Base-by-base conservation (phyloP, 2,888 invertebrate genomes). In the Thymelicus acteon region DNA sequence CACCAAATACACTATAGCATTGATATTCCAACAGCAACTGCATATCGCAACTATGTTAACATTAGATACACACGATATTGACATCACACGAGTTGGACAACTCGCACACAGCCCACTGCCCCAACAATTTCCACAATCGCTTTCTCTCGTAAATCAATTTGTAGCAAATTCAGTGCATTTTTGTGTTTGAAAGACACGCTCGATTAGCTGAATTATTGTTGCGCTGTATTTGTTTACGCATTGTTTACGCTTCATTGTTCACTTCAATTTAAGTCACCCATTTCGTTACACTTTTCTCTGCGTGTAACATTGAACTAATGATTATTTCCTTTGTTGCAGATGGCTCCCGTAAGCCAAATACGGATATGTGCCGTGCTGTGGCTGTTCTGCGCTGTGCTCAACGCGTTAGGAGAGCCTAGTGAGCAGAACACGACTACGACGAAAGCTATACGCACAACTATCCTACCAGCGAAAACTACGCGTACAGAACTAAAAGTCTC, bases 401-500 rank as follows among this genome's bases (percentile, higher is more conserved):
- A 75, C 73, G 78, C 84, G 13, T 67, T 73, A 65, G 84, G 86
- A 37, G 88, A 90, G 19, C 72, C 82, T 52, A 77, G 79, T 74
- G 92, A 93, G 67, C 68, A 68, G 61, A 87, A 88, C 72, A 90
- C 89, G 79, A 87, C 85, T n/a, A 88, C 90, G 77, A 87, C 91
- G 72, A 89, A 93, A 73, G 80, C 91, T 37, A 86, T 93, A 40
- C 87, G 93, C 71, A 92, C 92, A 60, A 91, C 93, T 58, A 90
- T 92, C 71, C 83, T 94, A 40, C 92, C 93, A 1, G 95, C 96
- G 6, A 92, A 96, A 69, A 94, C 96, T 58, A 95, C 97, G 31
- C 94, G 97, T 72, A 97, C 97, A 0, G 96, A 97, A 84, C 91
- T 97, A 58, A 96, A 97, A 84, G 97, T 97, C 24, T 96, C 97